Base-by-base conservation (phyloP, 2,113 vertebrate species). In the Eclectus roratus region DNA sequence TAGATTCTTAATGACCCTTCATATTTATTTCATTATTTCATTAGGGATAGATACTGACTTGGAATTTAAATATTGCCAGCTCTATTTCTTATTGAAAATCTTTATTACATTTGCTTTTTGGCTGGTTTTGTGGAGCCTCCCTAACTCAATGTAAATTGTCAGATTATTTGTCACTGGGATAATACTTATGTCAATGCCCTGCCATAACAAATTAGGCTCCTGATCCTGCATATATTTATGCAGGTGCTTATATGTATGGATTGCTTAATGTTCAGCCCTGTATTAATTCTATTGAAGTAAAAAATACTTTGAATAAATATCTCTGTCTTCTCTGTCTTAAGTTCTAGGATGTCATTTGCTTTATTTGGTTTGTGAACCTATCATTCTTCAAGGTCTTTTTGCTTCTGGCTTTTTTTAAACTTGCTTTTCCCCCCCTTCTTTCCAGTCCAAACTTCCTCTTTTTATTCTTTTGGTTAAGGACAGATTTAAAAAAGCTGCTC, bases 181-280 rank as follows among this genome's bases (percentile, higher is more conserved):
- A 95, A 94, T 95, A 91, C 0, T 17, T 96, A 96, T 96, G 72
- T 96, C 91, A 94, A 76, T 96, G 96, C 58, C 70, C 85, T 91
- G 14, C 86, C 49, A 46, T 82, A 91, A 92, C 70, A 94, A 92
- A 94, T 94, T 92, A 84, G 82, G 52, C 80, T 91, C 83, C 92
- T 93, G 92, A 78, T 92, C 77, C 35, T 84, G 90, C 93, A 95
- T 90, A 92, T n/a, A 65, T 93, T 96, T 96, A 49, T 84, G 80
- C 52, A 87, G 49, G n/a, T 94, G 69, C 47, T 88, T 81, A 46
- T 87, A 92, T 72, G 47, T 94, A 76, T 89, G 88, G 86, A 86
- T 81, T 94, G 73, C 61, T 91, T 76, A 76, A 85, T 0, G 1
- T 88, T 95, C 41, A 78, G 37, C 21, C 23, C 39, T 61, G 7